These are phyloP conservation scores for Thalassaphorura encarpata DNA, from an alignment of 1,140 invertebrate genomes.

Conservation along the genomic window DNA sequence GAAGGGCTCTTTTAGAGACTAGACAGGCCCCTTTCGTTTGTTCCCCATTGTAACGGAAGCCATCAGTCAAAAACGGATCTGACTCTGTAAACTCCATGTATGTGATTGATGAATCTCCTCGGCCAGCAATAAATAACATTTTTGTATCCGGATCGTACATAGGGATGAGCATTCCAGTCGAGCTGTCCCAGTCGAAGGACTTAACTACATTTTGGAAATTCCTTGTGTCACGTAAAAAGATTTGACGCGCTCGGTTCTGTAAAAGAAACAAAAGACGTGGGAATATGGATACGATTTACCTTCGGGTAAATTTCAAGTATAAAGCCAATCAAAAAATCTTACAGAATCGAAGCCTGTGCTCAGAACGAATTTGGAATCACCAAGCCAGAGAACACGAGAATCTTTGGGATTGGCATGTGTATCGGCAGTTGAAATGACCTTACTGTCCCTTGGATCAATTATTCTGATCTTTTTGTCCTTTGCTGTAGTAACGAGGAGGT, in stretches of 20 bases:
- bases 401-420: slow-evolving; percentile 84
- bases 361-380: slow-evolving; percentile 64
- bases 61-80: slow-evolving; percentile 74
- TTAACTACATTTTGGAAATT: slow-evolving; percentile 68
- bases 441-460: slow-evolving; percentile 60
- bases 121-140: slow-evolving; percentile 88
- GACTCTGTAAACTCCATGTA: slow-evolving; percentile 74
- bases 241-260: slow-evolving; percentile 63
- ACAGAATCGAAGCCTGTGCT: slow-evolving; percentile 59
- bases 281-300: background rate
- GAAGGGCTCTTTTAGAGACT: slow-evolving; percentile 79
- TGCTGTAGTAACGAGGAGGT: slow-evolving; percentile 57
- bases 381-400: slow-evolving; percentile 78
- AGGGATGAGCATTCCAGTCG: slow-evolving; percentile 82
- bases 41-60: slow-evolving; percentile 66
- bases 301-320: background rate
- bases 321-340: slow-evolving; percentile 25
- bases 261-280: slow-evolving; percentile 21
- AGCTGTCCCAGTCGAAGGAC: slow-evolving; percentile 69
- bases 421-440: slow-evolving; percentile 45
- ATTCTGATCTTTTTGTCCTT: slow-evolving; percentile 76
- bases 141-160: slow-evolving; percentile 82
- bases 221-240: slow-evolving; percentile 74
- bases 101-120: slow-evolving; percentile 75
- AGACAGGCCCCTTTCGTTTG: slow-evolving; percentile 86